A percentile compares a stretch with the other conserved stretches of the same genome.
Conservation (phyloP, 2,113 vertebrate genomes). For the Melospiza georgiana region DNA sequence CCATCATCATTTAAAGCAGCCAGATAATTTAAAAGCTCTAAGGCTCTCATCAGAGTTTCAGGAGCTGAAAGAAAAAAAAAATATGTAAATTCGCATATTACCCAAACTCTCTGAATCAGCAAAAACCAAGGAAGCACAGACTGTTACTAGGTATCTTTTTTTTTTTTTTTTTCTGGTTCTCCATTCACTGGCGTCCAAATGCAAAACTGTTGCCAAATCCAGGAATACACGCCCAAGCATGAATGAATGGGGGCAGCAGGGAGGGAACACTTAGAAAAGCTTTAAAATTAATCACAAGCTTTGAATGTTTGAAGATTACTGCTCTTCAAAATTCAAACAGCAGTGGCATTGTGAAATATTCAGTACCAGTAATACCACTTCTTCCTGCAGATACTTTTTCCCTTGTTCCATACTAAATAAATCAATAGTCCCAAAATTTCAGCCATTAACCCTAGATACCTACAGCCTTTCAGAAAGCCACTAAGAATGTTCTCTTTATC, state of each 20-base stretch:
- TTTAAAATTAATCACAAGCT: background rate
- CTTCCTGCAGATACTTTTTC: background rate
- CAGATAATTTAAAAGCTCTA: slow-evolving; percentile 96
- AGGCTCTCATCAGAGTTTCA: slow-evolving; percentile 96
- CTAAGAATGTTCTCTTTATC: background rate
- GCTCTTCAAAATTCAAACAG: background rate
- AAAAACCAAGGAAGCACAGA: slow-evolving; percentile 58
- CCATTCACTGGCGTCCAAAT: slow-evolving; percentile 9
- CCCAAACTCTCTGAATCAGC: slow-evolving; percentile 41
- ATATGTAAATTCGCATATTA: background rate
- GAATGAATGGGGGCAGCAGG: background rate
- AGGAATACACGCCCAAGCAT: slow-evolving; percentile 13
- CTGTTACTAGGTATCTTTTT: slow-evolving; percentile 58
- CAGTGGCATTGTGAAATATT: background rate
- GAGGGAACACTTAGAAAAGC: background rate
- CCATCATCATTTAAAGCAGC: slow-evolving; percentile 96
- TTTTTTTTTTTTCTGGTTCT: slow-evolving; percentile 67
- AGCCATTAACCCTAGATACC: background rate
- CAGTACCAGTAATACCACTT: background rate
- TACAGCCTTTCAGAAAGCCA: background rate
- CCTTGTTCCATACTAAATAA: background rate
- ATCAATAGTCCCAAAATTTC: background rate
- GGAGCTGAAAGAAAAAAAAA: slow-evolving; percentile 79
- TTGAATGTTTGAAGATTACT: background rate
- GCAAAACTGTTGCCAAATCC: background rate